phyloP scores from a whole-genome alignment of 2,113 vertebrate species.

The Xiphias gladius region DNA sequence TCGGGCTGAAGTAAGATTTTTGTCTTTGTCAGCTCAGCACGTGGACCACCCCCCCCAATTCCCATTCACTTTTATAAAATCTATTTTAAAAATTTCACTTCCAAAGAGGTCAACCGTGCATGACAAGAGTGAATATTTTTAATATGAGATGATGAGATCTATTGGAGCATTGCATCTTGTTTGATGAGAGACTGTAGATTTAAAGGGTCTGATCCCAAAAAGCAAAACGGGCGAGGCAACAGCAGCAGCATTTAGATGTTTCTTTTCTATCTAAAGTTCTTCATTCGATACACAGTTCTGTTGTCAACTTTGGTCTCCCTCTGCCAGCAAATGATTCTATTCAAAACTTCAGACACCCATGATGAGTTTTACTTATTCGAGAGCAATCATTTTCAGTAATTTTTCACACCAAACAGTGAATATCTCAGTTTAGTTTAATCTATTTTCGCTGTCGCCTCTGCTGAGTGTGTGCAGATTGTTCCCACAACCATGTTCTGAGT shows the following conservation, averaged over 20 bases:
- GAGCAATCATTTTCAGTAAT: neutral
- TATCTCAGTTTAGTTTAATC: neutral
- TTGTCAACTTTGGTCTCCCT: neutral
- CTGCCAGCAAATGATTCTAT: neutral
- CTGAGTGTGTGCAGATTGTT: neutral
- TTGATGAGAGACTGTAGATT: no score
- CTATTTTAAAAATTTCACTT: neutral
- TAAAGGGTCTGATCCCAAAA: no score
- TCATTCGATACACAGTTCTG: no score
- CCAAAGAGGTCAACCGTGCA: neutral
- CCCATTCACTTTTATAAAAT: no score
- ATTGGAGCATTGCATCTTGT: no score
- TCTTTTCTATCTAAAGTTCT: no score
- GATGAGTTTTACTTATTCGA: constrained; percentile 3
- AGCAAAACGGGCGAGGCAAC: no score
- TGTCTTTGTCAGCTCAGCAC: no score
- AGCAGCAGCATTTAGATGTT: no score
- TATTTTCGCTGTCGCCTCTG: neutral
- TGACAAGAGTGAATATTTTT: neutral
- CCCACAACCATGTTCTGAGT: neutral
- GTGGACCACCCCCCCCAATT: no score
- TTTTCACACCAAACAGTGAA: neutral
- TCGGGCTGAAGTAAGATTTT: no score
- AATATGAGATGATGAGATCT: neutral
- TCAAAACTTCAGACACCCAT: neutral